Evolutionary conservation across 2,888 invertebrate species (phyloP), one percentile per base, ranked within the genome.

Genomic region (Elegia similella): DNA sequence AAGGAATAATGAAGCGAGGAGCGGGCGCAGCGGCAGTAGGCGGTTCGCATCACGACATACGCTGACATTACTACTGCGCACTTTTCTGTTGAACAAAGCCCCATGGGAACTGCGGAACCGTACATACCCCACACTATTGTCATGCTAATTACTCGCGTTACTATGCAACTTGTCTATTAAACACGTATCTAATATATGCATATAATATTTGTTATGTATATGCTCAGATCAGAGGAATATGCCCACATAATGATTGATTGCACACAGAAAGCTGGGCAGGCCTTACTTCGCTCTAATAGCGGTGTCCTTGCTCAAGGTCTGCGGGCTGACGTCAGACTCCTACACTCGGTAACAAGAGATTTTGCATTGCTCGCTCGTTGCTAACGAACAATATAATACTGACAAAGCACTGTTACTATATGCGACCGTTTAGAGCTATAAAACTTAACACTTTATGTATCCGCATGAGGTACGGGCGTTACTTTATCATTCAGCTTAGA

Each of bases 251-350:
- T 73, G 72, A 74, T 76, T 72, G 73, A 73, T 78, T 72, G 80
- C 76, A 82, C 77, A 79, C 84, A 84, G 78, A 84, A 81, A 80
- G 76, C 76, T 79, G 69, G 73, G 79, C 80, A 86, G 84, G 81
- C 83, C 86, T 83, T 76, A 85, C 79, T 72, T 78, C 80, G 84
- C 79, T 86, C 82, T 87, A 86, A 86, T 85, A 87, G 83, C 76
- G 77, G 76, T 82, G 86, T 85, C 87, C 87, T 86, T 80, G 78
- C 65, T 74, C 88, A 86, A 89, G 88, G 89, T 82, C 80, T 85
- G 72, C 78, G 71, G 75, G 76, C 69, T 86, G 86, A 86, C 87
- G 87, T 87, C 84, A 87, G 62, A 63, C 77, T 77, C 74, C 78
- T 82, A 80, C 82, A 78, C 81, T 76, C 72, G 75, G 82, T 79